Percentiles rank a stretch among this genome's conserved stretches.
Conservation (phyloP, 1,140 invertebrate genomes). For the Oscheius sp. region DNA sequence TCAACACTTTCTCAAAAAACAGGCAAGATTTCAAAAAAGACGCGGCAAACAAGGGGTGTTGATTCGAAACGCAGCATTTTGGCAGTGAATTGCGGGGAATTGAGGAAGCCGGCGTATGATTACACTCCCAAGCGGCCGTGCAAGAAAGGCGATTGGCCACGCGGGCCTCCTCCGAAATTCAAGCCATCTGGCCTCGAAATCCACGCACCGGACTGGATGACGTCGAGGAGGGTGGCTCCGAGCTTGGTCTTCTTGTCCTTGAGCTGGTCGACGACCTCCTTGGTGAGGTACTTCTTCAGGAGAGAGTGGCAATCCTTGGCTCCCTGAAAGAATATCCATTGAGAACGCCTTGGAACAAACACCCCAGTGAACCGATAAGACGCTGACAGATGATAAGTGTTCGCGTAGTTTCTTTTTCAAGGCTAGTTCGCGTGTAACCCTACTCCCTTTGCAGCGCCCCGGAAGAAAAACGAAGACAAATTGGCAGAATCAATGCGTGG, state of each 20-base stretch:
- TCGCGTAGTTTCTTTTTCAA: background rate
- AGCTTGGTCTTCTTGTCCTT: slow-evolving; percentile 60
- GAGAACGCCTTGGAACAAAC: background rate
- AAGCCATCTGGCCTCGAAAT: no score
- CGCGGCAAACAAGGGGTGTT: no score
- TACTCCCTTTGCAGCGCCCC: background rate
- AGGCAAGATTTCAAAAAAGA: no score
- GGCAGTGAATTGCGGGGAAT: no score
- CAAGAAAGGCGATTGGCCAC: no score
- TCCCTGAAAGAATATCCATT: slow-evolving; percentile 36
- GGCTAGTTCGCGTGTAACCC: background rate
- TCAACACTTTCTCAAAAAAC: no score
- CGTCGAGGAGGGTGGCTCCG: slow-evolving; percentile 58
- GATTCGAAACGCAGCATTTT: no score
- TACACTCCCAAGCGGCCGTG: no score
- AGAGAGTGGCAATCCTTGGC: slow-evolving; percentile 61
- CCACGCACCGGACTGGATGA: slow-evolving; percentile 57
- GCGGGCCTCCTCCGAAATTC: no score
- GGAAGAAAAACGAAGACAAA: background rate
- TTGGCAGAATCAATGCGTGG: background rate
- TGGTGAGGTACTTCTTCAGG: slow-evolving; percentile 62
- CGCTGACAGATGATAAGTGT: background rate
- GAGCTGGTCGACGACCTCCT: slow-evolving; percentile 60
- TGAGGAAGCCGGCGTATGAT: no score
- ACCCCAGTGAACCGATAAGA: background rate